Percentiles rank a stretch among this genome's conserved stretches.
phyloP scores from a whole-genome alignment of 2,888 invertebrate species.

The Rutpela maculata region DNA sequence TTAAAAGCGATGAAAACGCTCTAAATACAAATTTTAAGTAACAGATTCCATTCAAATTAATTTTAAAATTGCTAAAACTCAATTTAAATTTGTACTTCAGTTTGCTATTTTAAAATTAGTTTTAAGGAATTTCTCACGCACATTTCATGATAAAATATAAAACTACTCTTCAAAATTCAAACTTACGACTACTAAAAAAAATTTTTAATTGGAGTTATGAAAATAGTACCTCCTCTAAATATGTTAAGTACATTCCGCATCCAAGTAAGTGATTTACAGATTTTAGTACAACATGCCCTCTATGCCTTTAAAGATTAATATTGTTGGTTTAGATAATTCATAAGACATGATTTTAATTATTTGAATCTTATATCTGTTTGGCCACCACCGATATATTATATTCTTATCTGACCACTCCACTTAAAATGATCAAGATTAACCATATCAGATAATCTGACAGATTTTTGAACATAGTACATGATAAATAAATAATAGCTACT shows the following conservation, averaged over 20 bases:
- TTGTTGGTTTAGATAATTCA: background rate
- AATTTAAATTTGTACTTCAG: background rate
- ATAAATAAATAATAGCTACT: background rate
- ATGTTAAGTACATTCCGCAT: constrained; percentile 9
- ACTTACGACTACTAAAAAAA: background rate
- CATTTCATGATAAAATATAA: background rate
- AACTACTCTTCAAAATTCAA: background rate
- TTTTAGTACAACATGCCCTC: constrained; percentile 9
- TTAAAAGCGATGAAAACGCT: no score
- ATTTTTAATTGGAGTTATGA: background rate
- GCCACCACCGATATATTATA: constrained; percentile 19
- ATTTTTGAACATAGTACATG: background rate
- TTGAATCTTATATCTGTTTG: background rate
- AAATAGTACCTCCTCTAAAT: background rate
- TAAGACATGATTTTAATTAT: background rate
- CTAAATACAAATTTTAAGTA: background rate
- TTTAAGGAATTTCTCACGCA: background rate
- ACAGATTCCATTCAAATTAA: background rate
- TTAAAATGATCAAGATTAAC: constrained; percentile 3
- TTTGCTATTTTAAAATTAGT: background rate
- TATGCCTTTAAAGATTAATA: background rate
- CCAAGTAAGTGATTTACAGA: constrained; percentile 13
- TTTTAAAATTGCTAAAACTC: background rate
- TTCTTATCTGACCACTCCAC: constrained; percentile 3
- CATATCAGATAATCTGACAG: background rate